Conservation (phyloP, 2,113 vertebrate genomes). For the Hypomesus transpacificus region DNA sequence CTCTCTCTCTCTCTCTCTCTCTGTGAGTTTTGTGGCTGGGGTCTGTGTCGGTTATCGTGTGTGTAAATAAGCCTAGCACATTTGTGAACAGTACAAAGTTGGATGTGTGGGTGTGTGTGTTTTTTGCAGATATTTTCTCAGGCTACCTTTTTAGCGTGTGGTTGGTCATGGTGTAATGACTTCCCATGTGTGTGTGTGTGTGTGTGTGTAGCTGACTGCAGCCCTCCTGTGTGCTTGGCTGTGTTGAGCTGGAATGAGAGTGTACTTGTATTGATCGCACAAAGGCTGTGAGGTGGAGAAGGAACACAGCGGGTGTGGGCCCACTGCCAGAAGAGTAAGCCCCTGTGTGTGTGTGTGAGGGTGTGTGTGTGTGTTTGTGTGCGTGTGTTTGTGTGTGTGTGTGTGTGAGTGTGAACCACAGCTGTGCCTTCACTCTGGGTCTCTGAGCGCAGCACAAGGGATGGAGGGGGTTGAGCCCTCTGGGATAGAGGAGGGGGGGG, state of each 20-base stretch:
- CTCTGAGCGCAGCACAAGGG: slow-evolving; percentile 46
- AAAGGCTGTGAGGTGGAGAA: slow-evolving; percentile 49
- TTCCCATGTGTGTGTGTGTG: slow-evolving; percentile 15
- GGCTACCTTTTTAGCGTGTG: not conserved
- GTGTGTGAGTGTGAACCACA: slow-evolving; percentile 27
- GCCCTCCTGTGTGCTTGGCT: slow-evolving; percentile 30
- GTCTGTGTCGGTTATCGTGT: too few relatives aligned
- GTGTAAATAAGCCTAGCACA: too few relatives aligned
- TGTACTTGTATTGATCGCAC: slow-evolving; percentile 56
- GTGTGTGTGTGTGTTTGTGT: slow-evolving; percentile 15
- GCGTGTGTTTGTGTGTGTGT: not conserved
- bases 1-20: not conserved
- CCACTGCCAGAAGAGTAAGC: slow-evolving; percentile 23
- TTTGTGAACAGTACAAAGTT: not conserved
- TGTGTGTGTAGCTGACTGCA: slow-evolving; percentile 14
- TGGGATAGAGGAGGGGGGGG: not conserved
- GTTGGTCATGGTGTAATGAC: slow-evolving; percentile 5
- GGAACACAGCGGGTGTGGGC: slow-evolving; percentile 39
- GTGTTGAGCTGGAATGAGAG: slow-evolving; percentile 46
- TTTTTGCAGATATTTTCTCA: not conserved
- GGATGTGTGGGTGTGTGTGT: slow-evolving; percentile 11
- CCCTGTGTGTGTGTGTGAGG: slow-evolving; percentile 9
- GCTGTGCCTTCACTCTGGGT: slow-evolving; percentile 40
- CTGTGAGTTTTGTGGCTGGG: not conserved
- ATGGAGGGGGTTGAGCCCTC: slow-evolving; percentile 18